Percentiles rank a stretch among this genome's conserved stretches.
phyloP scores from a whole-genome alignment of 2,113 vertebrate species.

The Eubucco bourcierii region DNA sequence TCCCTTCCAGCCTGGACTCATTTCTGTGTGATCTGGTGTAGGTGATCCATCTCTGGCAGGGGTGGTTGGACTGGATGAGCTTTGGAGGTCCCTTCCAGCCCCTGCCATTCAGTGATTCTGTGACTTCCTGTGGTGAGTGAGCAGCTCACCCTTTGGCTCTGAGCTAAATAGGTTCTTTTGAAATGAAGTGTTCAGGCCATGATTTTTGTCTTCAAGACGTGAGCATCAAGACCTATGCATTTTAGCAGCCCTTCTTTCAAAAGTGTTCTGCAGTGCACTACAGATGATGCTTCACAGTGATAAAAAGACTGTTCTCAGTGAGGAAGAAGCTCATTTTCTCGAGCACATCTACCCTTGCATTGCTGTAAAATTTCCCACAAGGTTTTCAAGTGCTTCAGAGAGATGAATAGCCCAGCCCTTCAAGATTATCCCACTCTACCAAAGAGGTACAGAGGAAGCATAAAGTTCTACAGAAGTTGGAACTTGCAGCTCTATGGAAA shows the following conservation, averaged over 20 bases:
- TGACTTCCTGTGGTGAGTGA: background rate
- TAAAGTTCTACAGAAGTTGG: background rate
- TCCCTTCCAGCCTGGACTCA: no score
- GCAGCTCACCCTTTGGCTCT: background rate
- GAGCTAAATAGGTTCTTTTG: background rate
- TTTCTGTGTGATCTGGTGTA: no score
- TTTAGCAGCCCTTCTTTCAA: background rate
- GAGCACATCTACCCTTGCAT: background rate
- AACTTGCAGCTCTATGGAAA: background rate
- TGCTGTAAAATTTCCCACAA: background rate
- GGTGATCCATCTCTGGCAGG: no score
- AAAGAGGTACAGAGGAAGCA: background rate
- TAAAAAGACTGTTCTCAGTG: background rate
- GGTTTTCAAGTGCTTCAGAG: background rate
- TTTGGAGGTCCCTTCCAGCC: no score
- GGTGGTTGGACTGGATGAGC: no score
- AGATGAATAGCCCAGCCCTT: background rate
- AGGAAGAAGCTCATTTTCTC: background rate
- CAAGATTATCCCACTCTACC: background rate
- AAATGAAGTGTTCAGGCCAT: background rate
- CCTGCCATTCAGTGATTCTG: no score
- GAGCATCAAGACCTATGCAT: background rate
- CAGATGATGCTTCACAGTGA: background rate
- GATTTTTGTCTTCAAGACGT: background rate
- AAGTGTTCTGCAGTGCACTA: background rate